phyloP scores from a whole-genome alignment of 2,888 invertebrate species.

The Nemotelus pantherinus region DNA sequence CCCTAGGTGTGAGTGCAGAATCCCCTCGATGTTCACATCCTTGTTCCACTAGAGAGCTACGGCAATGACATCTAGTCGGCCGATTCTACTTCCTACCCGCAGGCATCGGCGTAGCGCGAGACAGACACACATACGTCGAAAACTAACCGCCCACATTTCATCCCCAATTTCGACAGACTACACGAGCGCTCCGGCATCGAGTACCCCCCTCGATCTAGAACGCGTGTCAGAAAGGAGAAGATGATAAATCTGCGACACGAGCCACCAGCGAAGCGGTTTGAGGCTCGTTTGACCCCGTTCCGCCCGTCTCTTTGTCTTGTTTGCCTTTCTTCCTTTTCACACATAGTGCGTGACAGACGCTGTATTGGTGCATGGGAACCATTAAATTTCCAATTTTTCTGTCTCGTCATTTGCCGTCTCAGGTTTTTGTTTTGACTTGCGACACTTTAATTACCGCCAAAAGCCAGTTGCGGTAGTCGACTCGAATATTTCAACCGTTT shows the following conservation, averaged over 20 bases:
- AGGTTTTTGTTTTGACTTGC: constrained; percentile 41
- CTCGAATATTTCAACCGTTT: too few species aligned
- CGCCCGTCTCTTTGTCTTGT: constrained; percentile 30
- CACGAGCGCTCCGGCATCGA: too few species aligned
- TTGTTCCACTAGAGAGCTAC: background rate
- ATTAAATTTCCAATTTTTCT: constrained; percentile 37
- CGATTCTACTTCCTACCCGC: too few species aligned
- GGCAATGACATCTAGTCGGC: background rate
- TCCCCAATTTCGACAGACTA: too few species aligned
- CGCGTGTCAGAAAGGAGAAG: constrained; percentile 30
- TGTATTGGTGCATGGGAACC: constrained; percentile 32
- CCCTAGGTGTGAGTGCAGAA: constrained; percentile 27
- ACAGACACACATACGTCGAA: too few species aligned
- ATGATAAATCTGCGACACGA: constrained; percentile 26
- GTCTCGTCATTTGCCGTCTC: constrained; percentile 42
- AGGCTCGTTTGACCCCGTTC: constrained; percentile 16
- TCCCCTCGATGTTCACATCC: constrained; percentile 7
- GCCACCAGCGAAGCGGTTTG: constrained; percentile 18
- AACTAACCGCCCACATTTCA: too few species aligned
- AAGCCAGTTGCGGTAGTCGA: background rate
- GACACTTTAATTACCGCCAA: constrained; percentile 23
- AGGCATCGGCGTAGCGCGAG: too few species aligned
- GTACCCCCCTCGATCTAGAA: background rate
- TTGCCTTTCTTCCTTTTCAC: constrained; percentile 27
- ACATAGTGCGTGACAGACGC: constrained; percentile 29